These are phyloP conservation scores for Scophthalmus maximus DNA, from an alignment of 2,113 vertebrate species.

Conservation along the genomic window DNA sequence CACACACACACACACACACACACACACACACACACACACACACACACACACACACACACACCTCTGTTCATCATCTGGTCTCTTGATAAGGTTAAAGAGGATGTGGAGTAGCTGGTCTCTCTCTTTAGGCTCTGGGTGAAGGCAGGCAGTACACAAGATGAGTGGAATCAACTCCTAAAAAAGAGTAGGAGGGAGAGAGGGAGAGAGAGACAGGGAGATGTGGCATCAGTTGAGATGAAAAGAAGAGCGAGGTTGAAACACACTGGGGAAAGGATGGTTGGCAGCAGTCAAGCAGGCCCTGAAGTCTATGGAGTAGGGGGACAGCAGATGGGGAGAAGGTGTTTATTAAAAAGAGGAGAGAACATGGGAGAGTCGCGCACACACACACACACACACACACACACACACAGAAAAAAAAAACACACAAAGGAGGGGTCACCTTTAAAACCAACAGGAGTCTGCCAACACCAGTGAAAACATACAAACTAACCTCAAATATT, in stretches of 20 bases:
- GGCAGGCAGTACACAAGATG: slow-evolving; percentile 96
- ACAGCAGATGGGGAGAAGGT: not conserved
- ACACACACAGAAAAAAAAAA: slow-evolving; percentile 15
- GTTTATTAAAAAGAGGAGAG: slow-evolving; percentile 15
- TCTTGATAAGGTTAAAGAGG: slow-evolving; percentile 98
- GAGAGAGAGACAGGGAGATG: slow-evolving; percentile 17
- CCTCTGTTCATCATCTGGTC: slow-evolving; percentile 99
- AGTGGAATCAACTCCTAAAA: slow-evolving; percentile 95
- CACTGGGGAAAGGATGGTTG: slow-evolving; percentile 7
- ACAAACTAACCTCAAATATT: slow-evolving; percentile 30
- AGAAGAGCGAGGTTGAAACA: slow-evolving; percentile 3
- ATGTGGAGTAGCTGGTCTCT: slow-evolving; percentile 98
- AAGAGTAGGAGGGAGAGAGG: slow-evolving; percentile 7
- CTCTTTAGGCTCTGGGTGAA: slow-evolving; percentile 97
- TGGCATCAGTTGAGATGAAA: slow-evolving; percentile 23
- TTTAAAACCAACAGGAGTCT: slow-evolving; percentile 30
- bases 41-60: slow-evolving; percentile 52
- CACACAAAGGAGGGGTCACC: not conserved
- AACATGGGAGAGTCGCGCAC: slow-evolving; percentile 10
- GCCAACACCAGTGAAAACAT: slow-evolving; percentile 27
- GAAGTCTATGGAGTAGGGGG: not conserved
- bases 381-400: too few relatives aligned
- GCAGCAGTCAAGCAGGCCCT: slow-evolving; percentile 49
- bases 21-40: not conserved
- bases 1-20: not conserved